Conservation (phyloP, 2,888 invertebrate genomes). For the Congeria kusceri region DNA sequence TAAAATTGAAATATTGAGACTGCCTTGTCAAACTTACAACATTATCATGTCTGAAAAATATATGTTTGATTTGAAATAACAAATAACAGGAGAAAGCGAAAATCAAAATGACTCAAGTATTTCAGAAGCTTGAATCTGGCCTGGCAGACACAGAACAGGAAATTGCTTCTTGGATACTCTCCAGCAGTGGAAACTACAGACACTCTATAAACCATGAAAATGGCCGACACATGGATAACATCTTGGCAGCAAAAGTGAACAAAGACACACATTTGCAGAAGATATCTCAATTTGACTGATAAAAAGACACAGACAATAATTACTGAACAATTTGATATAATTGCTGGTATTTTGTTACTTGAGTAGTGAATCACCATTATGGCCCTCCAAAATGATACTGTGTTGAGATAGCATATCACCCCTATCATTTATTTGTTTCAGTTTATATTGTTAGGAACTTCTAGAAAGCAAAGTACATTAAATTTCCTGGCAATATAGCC, state of each 20-base stretch:
- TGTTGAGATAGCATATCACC: no score
- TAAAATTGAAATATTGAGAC: no score
- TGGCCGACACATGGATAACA: slow-evolving; percentile 20
- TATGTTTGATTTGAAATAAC: no score
- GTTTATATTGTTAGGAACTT: no score
- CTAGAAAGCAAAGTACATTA: no score
- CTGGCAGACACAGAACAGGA: background rate
- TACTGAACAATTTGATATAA: background rate
- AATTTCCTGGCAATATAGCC: no score
- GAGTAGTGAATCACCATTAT: no score
- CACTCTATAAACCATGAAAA: slow-evolving; percentile 20
- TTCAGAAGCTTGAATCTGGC: background rate
- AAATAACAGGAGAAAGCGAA: background rate
- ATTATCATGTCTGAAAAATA: no score
- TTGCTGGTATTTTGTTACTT: background rate
- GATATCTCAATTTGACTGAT: background rate
- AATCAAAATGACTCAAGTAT: background rate
- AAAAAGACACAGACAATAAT: slow-evolving; percentile 1
- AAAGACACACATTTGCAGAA: slow-evolving; percentile 21
- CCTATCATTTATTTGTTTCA: no score
- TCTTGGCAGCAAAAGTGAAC: slow-evolving; percentile 31
- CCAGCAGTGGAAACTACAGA: slow-evolving; percentile 25
- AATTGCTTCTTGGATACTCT: slow-evolving; percentile 25
- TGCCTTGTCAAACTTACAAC: no score
- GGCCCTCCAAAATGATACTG: no score